Percentiles rank a stretch among this genome's conserved stretches.
phyloP scores from a whole-genome alignment of 2,888 invertebrate species.

The Catonia carolina region DNA sequence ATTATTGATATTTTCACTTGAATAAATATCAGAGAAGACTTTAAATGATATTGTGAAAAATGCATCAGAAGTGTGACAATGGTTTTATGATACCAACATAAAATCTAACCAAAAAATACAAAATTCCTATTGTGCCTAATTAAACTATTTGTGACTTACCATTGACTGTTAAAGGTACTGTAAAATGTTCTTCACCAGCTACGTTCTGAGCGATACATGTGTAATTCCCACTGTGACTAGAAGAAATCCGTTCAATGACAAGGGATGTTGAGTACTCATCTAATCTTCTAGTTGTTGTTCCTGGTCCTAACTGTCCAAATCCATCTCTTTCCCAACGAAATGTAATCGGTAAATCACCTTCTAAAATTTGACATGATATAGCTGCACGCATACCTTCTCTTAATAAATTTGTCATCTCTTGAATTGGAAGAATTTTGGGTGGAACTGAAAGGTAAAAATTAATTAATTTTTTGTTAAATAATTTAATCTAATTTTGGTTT shows the following conservation, averaged over 20 bases:
- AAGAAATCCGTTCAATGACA: slow-evolving; percentile 78
- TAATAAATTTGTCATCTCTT: slow-evolving; percentile 70
- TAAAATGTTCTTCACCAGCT: slow-evolving; percentile 70
- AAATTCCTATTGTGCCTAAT: background rate
- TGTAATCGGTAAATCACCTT: slow-evolving; percentile 86
- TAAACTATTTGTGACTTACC: slow-evolving; percentile 56
- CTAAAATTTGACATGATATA: slow-evolving; percentile 83
- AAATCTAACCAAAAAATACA: background rate
- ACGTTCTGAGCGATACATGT: slow-evolving; percentile 88
- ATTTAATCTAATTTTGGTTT: too few species aligned
- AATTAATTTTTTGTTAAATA: too few species aligned
- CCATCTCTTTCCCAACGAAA: slow-evolving; percentile 87
- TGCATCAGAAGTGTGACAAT: too few species aligned
- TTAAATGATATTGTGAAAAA: too few species aligned
- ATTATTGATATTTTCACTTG: too few species aligned
- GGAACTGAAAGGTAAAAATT: slow-evolving; percentile 53
- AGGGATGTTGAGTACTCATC: slow-evolving; percentile 82
- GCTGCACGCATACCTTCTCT: slow-evolving; percentile 82
- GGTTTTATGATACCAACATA: too few species aligned
- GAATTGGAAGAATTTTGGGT: slow-evolving; percentile 77
- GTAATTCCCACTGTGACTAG: slow-evolving; percentile 82
- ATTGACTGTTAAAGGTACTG: slow-evolving; percentile 74
- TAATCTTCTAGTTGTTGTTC: slow-evolving; percentile 53
- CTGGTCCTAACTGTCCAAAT: slow-evolving; percentile 50
- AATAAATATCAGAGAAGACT: too few species aligned